Conservation (phyloP, 1,140 invertebrate species). For the Harlomillsia oculata region DNA sequence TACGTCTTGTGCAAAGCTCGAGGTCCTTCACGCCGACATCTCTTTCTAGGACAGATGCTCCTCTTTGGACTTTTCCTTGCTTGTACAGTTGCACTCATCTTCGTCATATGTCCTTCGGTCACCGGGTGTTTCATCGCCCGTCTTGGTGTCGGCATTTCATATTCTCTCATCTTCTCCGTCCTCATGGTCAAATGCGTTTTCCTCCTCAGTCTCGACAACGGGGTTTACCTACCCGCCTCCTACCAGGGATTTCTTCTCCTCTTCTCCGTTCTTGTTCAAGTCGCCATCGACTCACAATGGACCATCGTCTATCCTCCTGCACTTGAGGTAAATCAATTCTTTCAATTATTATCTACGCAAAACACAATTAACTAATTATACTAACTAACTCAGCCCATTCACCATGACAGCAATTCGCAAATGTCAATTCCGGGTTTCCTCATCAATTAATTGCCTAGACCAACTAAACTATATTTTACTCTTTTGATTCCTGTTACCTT, state of each 20-base stretch:
- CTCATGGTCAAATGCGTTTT: conserved; percentile 90
- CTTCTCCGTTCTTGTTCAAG: conserved; percentile 70
- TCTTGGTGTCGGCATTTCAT: conserved; percentile 73
- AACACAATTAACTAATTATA: no score
- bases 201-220: conserved; percentile 77
- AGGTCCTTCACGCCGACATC: conserved; percentile 67
- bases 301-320: conserved; percentile 55
- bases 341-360: not conserved
- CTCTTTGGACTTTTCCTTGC: conserved; percentile 75
- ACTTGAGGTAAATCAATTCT: conserved; percentile 5
- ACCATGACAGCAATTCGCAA: no score
- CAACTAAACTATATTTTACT: no score
- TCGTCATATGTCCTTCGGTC: conserved; percentile 65
- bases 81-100: conserved; percentile 66
- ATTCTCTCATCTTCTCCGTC: conserved; percentile 80
- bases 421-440: no score
- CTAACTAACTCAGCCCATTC: no score
- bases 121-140: conserved; percentile 62
- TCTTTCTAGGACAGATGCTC: conserved; percentile 83
- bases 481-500: no score
- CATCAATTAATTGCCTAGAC: no score
- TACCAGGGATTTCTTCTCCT: conserved; percentile 79
- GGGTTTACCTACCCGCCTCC: conserved; percentile 82
- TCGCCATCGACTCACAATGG: conserved; percentile 80
- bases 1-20: conserved; percentile 82